Percentiles rank a stretch among this genome's conserved stretches.
phyloP scores from a whole-genome alignment of 2,888 invertebrate species.

The Cephus runcator region DNA sequence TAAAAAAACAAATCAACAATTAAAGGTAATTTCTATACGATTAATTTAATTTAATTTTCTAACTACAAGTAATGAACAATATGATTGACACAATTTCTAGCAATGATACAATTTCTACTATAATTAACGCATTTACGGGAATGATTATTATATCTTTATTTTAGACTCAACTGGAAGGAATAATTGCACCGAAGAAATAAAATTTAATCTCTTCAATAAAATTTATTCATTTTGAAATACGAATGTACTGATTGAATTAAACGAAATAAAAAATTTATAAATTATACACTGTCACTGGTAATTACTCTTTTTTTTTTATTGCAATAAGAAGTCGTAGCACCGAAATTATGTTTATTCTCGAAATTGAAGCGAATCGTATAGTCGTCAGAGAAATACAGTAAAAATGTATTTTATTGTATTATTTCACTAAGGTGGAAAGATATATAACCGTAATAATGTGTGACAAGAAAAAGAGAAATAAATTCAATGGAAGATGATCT shows the following conservation, averaged over 20 bases:
- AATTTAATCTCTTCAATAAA: background rate
- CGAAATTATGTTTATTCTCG: background rate
- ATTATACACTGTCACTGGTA: background rate
- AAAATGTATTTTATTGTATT: conserved; percentile 3
- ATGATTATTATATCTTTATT: conserved; percentile 47
- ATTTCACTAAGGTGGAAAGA: background rate
- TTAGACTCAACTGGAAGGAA: conserved; percentile 92
- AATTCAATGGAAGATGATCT: background rate
- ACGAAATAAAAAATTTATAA: background rate
- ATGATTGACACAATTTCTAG: too few relatives aligned
- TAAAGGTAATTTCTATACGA: conserved; percentile 73
- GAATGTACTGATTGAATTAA: background rate
- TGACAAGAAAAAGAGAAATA: background rate
- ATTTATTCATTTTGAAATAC: background rate
- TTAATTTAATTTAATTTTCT: background rate
- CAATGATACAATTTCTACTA: background rate
- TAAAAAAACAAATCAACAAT: conserved; percentile 92
- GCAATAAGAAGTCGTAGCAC: background rate
- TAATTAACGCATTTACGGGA: background rate
- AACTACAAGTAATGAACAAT: background rate
- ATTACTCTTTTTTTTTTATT: background rate
- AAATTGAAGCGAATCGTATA: background rate
- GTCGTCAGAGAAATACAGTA: background rate
- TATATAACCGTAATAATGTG: background rate
- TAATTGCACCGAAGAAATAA: conserved; percentile 93